Percentiles rank a stretch among this genome's conserved stretches.
Evolutionary conservation across 2,113 vertebrate species (phyloP).

Genomic region (Plestiodon gilberti): DNA sequence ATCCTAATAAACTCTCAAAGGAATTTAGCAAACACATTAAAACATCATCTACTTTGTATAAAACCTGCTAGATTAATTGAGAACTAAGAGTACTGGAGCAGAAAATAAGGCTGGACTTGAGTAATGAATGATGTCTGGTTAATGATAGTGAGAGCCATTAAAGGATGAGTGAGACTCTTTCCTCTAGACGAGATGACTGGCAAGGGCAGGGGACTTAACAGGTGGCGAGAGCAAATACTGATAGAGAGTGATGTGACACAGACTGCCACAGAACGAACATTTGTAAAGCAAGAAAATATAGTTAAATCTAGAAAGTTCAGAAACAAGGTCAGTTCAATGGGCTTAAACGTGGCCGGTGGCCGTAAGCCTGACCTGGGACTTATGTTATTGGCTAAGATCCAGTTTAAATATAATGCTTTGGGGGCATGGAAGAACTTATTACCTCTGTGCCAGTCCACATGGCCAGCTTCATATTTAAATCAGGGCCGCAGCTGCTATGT

Average conservation of each 20-base stretch:
- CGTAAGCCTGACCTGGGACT: neutral
- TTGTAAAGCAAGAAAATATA: slow-evolving; percentile 9
- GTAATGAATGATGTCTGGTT: slow-evolving; percentile 47
- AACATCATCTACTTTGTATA: slow-evolving; percentile 58
- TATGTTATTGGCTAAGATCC: neutral
- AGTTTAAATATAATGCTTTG: neutral
- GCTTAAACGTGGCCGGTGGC: neutral
- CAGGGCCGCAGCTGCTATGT: neutral
- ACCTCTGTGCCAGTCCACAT: neutral
- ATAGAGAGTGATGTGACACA: slow-evolving; percentile 32
- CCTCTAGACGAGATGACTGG: neutral
- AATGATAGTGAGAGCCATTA: slow-evolving; percentile 57
- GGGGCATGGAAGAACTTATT: neutral
- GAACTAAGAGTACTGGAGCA: slow-evolving; percentile 56
- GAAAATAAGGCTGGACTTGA: slow-evolving; percentile 59
- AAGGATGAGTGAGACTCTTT: slow-evolving; percentile 22
- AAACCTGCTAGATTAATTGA: slow-evolving; percentile 66
- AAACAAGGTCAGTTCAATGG: neutral
- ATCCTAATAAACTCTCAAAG: slow-evolving; percentile 16
- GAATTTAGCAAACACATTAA: slow-evolving; percentile 22
- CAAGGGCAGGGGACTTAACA: neutral
- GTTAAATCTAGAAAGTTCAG: neutral
- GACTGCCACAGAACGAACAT: neutral
- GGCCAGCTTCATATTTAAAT: neutral
- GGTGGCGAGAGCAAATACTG: slow-evolving; percentile 21